Conservation (phyloP, 2,797 vertebrate species). For the Enteromius thamalakanensis region DNA sequence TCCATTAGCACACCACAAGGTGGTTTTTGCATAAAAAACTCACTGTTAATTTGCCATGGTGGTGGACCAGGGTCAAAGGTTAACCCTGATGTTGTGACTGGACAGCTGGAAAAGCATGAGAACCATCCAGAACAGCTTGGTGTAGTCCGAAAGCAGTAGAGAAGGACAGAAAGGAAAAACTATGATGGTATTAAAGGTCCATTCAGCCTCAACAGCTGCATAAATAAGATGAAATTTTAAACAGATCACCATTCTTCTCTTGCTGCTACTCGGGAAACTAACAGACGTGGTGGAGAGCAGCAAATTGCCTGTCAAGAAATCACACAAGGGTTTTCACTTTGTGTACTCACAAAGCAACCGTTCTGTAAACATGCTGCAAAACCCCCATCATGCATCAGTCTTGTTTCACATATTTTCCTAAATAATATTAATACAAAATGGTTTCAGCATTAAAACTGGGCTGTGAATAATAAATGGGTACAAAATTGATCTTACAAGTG, state of each 20-base stretch:
- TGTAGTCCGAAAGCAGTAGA: conserved; percentile 54
- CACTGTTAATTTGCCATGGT: conserved; percentile 19
- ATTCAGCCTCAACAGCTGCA: conserved; percentile 77
- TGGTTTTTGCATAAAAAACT: conserved; percentile 9
- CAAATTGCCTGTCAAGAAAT: conserved; percentile 65
- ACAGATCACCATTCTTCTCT: conserved; percentile 73
- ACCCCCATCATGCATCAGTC: neutral
- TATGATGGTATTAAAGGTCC: conserved; percentile 72
- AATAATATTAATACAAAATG: neutral
- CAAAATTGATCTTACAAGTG: neutral
- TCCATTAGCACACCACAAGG: neutral
- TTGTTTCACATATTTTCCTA: neutral
- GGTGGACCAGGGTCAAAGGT: conserved; percentile 58
- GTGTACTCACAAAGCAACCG: neutral
- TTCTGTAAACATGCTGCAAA: neutral
- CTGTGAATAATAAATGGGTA: neutral
- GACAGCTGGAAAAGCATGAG: conserved; percentile 71
- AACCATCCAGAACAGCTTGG: conserved; percentile 47
- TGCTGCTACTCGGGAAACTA: conserved; percentile 71
- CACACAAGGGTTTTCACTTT: conserved; percentile 18
- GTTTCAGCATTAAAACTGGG: neutral
- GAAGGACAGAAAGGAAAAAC: conserved; percentile 41
- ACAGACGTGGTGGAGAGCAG: conserved; percentile 74
- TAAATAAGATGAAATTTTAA: conserved; percentile 78
- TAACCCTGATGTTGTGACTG: conserved; percentile 60